Evolutionary conservation across 2,888 invertebrate genomes (phyloP), one percentile per base, ranked within the genome.

Genomic region (Empis stercorea): DNA sequence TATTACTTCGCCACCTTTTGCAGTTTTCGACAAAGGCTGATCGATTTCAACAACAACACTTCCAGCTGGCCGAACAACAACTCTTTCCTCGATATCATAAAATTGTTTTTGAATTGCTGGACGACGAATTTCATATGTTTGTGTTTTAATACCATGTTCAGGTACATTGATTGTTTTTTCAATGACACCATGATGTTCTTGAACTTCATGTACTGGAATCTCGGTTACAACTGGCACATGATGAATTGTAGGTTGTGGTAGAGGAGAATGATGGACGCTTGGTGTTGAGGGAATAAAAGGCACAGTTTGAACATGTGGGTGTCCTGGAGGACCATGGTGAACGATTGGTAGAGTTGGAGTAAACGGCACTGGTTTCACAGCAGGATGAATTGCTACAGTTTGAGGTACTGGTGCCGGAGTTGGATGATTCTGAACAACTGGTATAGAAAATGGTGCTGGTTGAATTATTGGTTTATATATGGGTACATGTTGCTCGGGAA

Each of bases 71-170:
- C 77, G 73, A 39, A 78, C 71, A 15, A 78, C 66, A 17, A 76
- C 73, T 42, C 76, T 72, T 56, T 78, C 76, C 56, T 78, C 78
- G 52, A 78, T 76, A 55, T 78, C 78, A 60, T 76, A 78, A 61
- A 78, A 78, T 58, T 78, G 75, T 61, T 78, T 78, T 55, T 77
- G 75, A 50, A 78, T 74, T 32, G 76, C 78, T 38, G 78, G 78
- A 51, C 78, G 72, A 49, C 77, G 73, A 10, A 78, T 71, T 59
- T 76, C 74, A 56, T 72, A 73, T 51, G 73, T 76, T 46, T 74
- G 72, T 20, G 76, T 76, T 52, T 75, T 74, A 15, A 68, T 65
- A 4, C 75, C 76, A 0, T 76, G 76, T 54, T 76, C 76, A 6
- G 74, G 72, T 16, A 78, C 75, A 56, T 77, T 76, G 13, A 78